A percentile compares a stretch with the other conserved stretches of the same genome.
phyloP scores from a whole-genome alignment of 2,113 vertebrate species.

The Mola mola region DNA sequence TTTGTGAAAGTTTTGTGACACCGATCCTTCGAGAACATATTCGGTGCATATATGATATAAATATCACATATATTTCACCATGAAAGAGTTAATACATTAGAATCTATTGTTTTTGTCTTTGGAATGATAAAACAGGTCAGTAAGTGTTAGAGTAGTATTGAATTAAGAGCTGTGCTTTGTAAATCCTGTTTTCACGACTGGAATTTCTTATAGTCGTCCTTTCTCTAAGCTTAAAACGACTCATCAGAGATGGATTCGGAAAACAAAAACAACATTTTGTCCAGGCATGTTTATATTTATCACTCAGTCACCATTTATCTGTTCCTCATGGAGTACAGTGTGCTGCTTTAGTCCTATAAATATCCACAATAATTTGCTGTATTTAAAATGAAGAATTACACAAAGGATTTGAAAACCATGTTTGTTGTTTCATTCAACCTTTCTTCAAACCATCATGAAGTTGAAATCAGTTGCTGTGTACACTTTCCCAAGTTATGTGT shows the following conservation, averaged over 20 bases:
- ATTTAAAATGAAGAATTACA: constrained; percentile 32
- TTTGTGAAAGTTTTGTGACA: constrained; percentile 72
- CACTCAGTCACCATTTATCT: no score
- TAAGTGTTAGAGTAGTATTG: no score
- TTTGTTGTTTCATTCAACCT: constrained; percentile 1
- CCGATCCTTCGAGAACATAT: constrained; percentile 71
- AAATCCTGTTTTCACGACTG: no score
- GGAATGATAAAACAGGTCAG: no score
- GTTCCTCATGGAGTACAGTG: constrained; percentile 2
- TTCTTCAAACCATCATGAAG: neutral
- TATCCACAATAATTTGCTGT: constrained; percentile 9
- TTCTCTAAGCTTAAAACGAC: no score
- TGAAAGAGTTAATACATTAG: no score
- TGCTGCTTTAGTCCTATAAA: neutral
- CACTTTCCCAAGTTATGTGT: constrained; percentile 38
- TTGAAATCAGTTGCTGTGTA: neutral
- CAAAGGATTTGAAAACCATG: neutral
- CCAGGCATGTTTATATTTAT: no score
- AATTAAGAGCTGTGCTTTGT: no score
- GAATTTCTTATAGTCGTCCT: no score
- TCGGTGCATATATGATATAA: constrained; percentile 87
- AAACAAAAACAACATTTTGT: no score
- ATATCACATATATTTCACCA: neutral
- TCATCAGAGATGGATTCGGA: no score
- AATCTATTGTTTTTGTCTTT: no score